These are phyloP conservation scores for Nephrotoma appendiculata DNA, from an alignment of 2,888 invertebrate species.

Conservation along the genomic window DNA sequence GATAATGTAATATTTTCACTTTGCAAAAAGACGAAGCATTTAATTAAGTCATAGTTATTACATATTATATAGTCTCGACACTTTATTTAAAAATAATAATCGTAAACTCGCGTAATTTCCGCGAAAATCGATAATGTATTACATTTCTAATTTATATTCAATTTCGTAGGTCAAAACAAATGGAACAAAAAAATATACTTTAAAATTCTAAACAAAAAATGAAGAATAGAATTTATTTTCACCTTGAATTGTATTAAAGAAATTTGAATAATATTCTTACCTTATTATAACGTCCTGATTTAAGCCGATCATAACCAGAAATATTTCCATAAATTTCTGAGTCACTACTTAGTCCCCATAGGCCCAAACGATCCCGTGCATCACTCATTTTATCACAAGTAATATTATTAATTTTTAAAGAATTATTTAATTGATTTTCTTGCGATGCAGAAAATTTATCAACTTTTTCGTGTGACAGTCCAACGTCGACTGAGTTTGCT, in stretches of 20 bases:
- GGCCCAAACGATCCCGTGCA: slow-evolving; percentile 24
- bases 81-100: background rate
- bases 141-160: background rate
- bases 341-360: slow-evolving; percentile 24
- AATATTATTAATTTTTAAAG: background rate
- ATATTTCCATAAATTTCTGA: slow-evolving; percentile 24
- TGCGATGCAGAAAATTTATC: background rate
- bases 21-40: background rate
- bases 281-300: slow-evolving; percentile 26
- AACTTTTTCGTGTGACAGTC: slow-evolving; percentile 23
- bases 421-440: background rate
- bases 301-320: slow-evolving; percentile 25
- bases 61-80: background rate
- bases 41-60: background rate
- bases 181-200: background rate
- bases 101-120: background rate
- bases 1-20: background rate
- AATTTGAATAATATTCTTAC: slow-evolving; percentile 17
- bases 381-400: slow-evolving; percentile 11
- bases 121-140: background rate
- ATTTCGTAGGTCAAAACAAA: background rate
- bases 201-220: background rate
- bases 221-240: slow-evolving; percentile 8
- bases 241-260: background rate
- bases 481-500: slow-evolving; percentile 26